These are phyloP conservation scores for Chrysogorgia sp. DNA, from an alignment of 92 coral and sea anemone species.

Conservation along the genomic window DNA sequence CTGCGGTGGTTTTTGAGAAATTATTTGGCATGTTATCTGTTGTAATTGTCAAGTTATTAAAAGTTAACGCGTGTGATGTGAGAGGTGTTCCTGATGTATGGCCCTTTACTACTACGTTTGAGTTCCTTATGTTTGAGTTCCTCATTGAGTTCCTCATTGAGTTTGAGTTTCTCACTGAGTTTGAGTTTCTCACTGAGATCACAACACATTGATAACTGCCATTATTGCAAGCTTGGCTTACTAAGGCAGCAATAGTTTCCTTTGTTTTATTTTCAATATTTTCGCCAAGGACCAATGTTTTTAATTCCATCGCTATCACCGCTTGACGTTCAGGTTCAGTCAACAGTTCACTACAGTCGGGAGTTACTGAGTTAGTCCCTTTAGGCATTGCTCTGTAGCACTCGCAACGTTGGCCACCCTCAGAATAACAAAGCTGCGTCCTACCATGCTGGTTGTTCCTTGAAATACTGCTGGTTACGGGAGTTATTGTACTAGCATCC, in stretches of 20 bases:
- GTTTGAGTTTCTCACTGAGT: too few species aligned
- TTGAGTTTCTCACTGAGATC: neutral
- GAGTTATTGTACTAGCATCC: neutral
- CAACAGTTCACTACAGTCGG: neutral
- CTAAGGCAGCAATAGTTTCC: neutral
- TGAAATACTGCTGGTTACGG: neutral
- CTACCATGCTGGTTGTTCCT: neutral
- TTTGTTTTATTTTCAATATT: neutral
- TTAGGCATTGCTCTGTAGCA: neutral
- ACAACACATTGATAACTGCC: conserved; percentile 1
- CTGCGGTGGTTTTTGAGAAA: neutral
- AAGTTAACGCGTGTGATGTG: too few species aligned
- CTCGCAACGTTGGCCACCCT: neutral
- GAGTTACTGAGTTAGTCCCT: neutral
- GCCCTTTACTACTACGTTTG: too few species aligned
- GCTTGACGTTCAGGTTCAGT: neutral
- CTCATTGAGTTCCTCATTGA: too few species aligned
- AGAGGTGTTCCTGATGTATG: too few species aligned
- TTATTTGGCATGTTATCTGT: neutral
- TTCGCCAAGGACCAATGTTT: neutral
- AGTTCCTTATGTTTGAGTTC: too few species aligned
- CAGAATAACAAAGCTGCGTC: conserved; percentile 2
- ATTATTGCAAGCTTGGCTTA: neutral
- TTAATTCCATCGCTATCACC: neutral
- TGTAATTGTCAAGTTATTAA: too few species aligned